phyloP scores from a whole-genome alignment of 2,113 vertebrate genomes.

The Nothobranchius kuhntae region DNA sequence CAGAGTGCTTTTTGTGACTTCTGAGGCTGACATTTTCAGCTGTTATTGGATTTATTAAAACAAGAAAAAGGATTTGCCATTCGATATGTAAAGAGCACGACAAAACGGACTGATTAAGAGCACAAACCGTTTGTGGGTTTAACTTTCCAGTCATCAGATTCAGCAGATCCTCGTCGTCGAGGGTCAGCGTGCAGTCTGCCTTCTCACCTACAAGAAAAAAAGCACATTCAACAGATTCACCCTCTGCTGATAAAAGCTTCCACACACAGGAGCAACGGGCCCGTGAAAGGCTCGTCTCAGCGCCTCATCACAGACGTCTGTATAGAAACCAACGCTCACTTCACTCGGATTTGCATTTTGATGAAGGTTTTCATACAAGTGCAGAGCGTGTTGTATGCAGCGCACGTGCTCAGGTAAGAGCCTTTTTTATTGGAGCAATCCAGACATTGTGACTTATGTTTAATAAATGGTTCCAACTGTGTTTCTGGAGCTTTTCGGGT shows the following conservation, averaged over 20 bases:
- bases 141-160: conserved; percentile 91
- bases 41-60: background rate
- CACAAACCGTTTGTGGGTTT: conserved; percentile 88
- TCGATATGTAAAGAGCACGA: background rate
- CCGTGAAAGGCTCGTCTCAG: background rate
- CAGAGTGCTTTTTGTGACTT: background rate
- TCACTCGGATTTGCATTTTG: background rate
- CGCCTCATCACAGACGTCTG: background rate
- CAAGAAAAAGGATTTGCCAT: background rate
- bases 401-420: no score
- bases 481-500: background rate
- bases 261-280: background rate
- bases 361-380: background rate
- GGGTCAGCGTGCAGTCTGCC: conserved; percentile 88
- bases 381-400: background rate
- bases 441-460: background rate
- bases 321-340: background rate
- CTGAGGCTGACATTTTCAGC: background rate
- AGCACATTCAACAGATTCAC: background rate
- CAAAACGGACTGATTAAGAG: background rate
- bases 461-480: no score
- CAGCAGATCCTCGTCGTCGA: conserved; percentile 87
- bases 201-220: conserved; percentile 80
- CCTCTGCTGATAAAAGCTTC: no score
- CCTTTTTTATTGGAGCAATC: background rate